Evolutionary conservation across 1,140 invertebrate species (phyloP), one percentile per base, ranked within the genome.

Genomic region (Drosophila quadrilineata): DNA sequence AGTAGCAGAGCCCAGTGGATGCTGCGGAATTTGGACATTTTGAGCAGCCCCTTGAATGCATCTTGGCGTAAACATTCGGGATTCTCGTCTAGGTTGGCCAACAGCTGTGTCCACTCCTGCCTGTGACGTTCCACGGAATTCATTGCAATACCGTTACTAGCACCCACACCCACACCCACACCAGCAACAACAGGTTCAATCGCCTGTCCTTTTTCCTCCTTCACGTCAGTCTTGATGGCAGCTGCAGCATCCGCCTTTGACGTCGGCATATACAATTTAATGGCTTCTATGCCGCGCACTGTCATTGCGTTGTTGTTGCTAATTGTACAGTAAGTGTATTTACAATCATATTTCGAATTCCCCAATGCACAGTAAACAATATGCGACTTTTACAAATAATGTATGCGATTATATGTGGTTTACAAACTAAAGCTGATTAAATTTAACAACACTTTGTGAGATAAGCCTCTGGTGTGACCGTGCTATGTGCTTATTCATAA

Each of bases 1-100:
- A 91, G 49, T 0, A 91, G 56, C 21, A 90, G 54, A 3, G 88
- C 71, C 91, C 91, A 91, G 40, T 90, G 88, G 6, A 91, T 62
- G 63, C 90, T 91, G 17, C 91, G 86, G 33, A 91, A 91, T 28
- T 91, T 90, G 1, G 90, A 91, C 38, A 90, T 77, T 63, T 91
- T 87, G 2, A 91, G 66, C 10, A 90, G 84, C 0, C 90, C 90
- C 14, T 84, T 71, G n/a, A 91, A 75, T 0, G 91, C 90, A 2
- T 70, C 63, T 16, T 85, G 41, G 2, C 88, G 70, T 22, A 91
- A 53, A 2, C 57, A 16, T 9, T 82, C 86, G 0, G 89, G 72
- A 19, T 88, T 72, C 12, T 46, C 49, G 53, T 89, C 85, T 22
- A 90, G 60, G 21, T 48, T 57, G 14, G 50, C 21, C 12, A 88